A percentile compares a stretch with the other conserved stretches of the same genome.
phyloP scores from a whole-genome alignment of 2,113 vertebrate species.

The Elephantulus edwardii region DNA sequence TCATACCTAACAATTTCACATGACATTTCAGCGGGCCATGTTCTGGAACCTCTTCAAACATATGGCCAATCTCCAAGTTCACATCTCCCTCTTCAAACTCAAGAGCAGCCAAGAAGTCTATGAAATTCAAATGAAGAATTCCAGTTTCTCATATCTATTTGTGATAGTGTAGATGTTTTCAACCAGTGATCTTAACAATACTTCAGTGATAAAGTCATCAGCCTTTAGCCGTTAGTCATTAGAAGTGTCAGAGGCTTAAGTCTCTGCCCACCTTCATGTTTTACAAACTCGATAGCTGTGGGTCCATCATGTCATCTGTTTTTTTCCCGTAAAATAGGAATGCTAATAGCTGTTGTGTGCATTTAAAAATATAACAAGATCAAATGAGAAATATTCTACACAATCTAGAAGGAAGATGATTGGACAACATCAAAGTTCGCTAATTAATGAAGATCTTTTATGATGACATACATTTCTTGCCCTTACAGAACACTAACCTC shows the following conservation, averaged over 20 bases:
- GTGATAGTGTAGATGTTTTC: not conserved
- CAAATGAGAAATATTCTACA: not conserved
- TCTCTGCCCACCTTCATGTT: not conserved
- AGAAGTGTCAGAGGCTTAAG: not conserved
- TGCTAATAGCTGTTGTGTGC: not conserved
- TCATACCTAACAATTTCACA: accelerated
- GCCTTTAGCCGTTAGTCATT: too few relatives aligned
- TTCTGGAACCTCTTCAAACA: not conserved
- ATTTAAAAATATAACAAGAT: accelerated
- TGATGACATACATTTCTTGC: accelerated
- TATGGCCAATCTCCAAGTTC: too few relatives aligned
- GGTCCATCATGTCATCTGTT: accelerated
- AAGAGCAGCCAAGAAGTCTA: not conserved
- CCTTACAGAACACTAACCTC: accelerated
- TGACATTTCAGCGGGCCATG: not conserved
- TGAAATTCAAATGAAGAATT: not conserved
- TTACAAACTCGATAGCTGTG: not conserved
- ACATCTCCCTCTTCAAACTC: too few relatives aligned
- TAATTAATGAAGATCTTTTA: accelerated
- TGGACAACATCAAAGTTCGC: not conserved
- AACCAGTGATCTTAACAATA: not conserved
- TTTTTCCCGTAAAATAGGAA: not conserved
- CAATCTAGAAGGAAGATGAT: not conserved
- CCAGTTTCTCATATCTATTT: accelerated
- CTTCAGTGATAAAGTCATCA: not conserved